Evolutionary conservation across 2,888 invertebrate species (phyloP), one percentile per base, ranked within the genome.

Genomic region (Drosophila histrio): DNA sequence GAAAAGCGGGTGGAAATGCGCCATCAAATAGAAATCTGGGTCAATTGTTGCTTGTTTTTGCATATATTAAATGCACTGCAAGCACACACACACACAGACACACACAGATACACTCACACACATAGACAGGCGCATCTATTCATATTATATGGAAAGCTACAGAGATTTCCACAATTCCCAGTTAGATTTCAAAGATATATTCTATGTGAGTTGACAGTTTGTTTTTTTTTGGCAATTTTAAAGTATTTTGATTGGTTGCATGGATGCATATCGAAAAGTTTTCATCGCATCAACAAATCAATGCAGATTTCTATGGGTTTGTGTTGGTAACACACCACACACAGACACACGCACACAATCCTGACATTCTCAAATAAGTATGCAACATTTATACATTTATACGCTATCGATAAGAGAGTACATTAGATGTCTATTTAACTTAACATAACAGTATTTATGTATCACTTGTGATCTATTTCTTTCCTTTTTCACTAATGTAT

Each of bases 11-110:
- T 17, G 26, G 36, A 13, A 36, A 56, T 17, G 44, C 46, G 47
- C 34, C 36, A 26, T 43, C 50, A 43, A 43, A 32, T 9, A 72
- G 62, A 89, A 90, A 90, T 90, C 90, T 90, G 89, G 90, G 90
- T 90, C 90, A 90, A 88, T 88, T 90, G 88, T 88, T 87, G 89
- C 84, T 82, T 71, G 71, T 49, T 63, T 67, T 61, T 62, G 74
- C 74, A 71, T 74, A 76, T 78, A 84, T 80, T 71, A 73, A 71
- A 73, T 60, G 44, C 52, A 64, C 39, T 26, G 32, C 50, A 41
- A 21, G 26, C 39, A 49, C 38, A 39, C 38, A 11, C 19, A 26
- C 52, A 39, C 28, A 19, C 26, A 52, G 39, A 52, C 15, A 44
- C 17, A 26, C 15, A 36, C 17, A 5, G 24, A 17, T 7, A 50